These are phyloP conservation scores for Meteorus cinctellus DNA, from an alignment of 2,888 invertebrate genomes.

Conservation along the genomic window DNA sequence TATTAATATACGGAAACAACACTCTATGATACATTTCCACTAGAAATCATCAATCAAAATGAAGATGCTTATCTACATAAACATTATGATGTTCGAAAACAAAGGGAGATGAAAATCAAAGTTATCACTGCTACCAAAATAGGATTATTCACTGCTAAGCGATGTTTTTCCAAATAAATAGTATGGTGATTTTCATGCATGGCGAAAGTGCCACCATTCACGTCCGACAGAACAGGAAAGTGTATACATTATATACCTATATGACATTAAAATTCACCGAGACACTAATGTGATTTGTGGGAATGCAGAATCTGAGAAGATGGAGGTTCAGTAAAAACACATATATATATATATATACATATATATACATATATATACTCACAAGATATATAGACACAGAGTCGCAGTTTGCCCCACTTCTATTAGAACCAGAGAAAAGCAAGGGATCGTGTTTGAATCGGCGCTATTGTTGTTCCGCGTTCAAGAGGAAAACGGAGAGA, in stretches of 20 bases:
- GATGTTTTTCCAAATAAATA: background rate
- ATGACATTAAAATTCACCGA: constrained; percentile 7
- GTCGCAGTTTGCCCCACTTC: constrained; percentile 40
- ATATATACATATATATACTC: constrained; percentile 10
- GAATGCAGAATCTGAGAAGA: constrained; percentile 30
- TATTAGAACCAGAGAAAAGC: constrained; percentile 40
- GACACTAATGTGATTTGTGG: constrained; percentile 40
- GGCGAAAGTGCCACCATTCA: background rate
- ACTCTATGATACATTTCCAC: no score
- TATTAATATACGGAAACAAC: no score
- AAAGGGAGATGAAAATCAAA: no score
- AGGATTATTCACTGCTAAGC: no score
- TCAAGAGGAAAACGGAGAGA: constrained; percentile 29
- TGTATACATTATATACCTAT: constrained; percentile 1
- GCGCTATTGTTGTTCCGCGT: constrained; percentile 43
- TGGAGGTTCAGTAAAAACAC: background rate
- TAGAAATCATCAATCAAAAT: no score
- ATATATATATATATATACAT: background rate
- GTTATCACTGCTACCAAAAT: no score
- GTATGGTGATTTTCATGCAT: background rate
- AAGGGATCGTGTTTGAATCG: constrained; percentile 37
- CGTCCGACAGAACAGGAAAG: background rate
- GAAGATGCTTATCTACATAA: no score
- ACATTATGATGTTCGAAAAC: no score
- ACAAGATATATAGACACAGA: constrained; percentile 1